These are phyloP conservation scores for Apamea crenata DNA, from an alignment of 2,888 invertebrate genomes.

Conservation along the genomic window DNA sequence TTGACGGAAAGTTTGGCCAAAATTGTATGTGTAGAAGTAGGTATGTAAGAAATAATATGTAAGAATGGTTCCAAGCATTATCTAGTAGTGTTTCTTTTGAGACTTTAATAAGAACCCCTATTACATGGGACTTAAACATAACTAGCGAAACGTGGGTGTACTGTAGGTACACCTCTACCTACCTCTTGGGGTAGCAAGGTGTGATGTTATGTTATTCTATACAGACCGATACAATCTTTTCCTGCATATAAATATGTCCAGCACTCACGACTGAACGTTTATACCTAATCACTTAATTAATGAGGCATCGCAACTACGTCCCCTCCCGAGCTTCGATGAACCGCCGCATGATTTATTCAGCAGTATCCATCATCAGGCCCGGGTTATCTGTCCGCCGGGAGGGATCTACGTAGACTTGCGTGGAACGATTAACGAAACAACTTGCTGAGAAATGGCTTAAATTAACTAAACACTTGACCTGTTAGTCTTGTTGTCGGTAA, in stretches of 20 bases:
- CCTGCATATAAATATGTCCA: neutral
- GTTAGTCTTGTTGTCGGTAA: conserved; percentile 10
- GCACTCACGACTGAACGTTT: neutral
- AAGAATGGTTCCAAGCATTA: neutral
- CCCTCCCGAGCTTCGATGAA: conserved; percentile 74
- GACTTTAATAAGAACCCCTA: neutral
- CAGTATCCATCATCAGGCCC: conserved; percentile 78
- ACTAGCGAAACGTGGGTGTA: no score
- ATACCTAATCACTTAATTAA: conserved; percentile 32
- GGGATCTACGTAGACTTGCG: conserved; percentile 75
- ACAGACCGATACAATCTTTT: neutral
- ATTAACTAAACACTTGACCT: conserved; percentile 67
- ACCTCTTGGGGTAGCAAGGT: neutral
- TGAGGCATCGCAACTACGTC: conserved; percentile 22
- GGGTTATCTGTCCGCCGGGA: conserved; percentile 77
- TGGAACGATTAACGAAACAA: conserved; percentile 78
- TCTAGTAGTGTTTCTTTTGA: neutral
- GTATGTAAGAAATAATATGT: neutral
- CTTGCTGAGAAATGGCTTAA: conserved; percentile 65
- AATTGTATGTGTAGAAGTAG: neutral
- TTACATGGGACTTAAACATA: neutral
- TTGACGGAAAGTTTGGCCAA: neutral
- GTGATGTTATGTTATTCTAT: neutral
- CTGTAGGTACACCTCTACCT: neutral
- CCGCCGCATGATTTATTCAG: conserved; percentile 82